Conservation (phyloP, 2,888 invertebrate genomes). For the Eupithecia tripunctaria region DNA sequence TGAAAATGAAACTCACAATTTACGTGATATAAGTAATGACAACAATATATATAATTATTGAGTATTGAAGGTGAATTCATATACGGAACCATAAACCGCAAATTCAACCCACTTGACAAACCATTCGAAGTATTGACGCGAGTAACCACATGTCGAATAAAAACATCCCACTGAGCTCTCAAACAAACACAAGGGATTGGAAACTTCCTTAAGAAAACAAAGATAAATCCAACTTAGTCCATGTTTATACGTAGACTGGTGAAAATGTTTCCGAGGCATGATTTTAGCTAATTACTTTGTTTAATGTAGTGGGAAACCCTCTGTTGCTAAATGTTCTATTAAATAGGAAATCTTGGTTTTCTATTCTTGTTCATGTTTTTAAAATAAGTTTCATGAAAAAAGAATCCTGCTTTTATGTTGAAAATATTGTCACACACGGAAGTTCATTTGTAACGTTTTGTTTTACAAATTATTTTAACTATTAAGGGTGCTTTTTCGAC, state of each 20-base stretch:
- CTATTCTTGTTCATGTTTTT: not conserved
- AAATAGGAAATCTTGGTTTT: constrained; percentile 1
- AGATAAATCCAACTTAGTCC: constrained; percentile 78
- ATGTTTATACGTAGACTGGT: constrained; percentile 58
- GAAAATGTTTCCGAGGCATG: constrained; percentile 51
- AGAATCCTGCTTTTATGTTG: not conserved
- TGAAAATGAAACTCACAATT: not conserved
- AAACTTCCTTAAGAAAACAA: constrained; percentile 77
- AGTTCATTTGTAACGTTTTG: not conserved
- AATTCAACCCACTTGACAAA: not conserved
- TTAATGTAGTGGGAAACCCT: constrained; percentile 51
- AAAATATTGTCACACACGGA: not conserved
- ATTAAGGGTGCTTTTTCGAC: not conserved
- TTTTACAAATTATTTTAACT: not conserved
- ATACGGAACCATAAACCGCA: not conserved
- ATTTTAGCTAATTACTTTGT: constrained; percentile 62
- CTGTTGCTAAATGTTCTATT: not conserved
- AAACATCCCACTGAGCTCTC: constrained; percentile 67
- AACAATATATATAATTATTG: too few relatives aligned
- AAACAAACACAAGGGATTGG: constrained; percentile 74
- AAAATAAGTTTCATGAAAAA: not conserved
- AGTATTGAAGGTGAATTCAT: not conserved
- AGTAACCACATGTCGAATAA: constrained; percentile 53
- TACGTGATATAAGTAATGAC: too few relatives aligned
- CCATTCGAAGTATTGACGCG: constrained; percentile 20